These are phyloP conservation scores for Mechanitis mazaeus DNA, from an alignment of 2,888 invertebrate species.

Conservation along the genomic window DNA sequence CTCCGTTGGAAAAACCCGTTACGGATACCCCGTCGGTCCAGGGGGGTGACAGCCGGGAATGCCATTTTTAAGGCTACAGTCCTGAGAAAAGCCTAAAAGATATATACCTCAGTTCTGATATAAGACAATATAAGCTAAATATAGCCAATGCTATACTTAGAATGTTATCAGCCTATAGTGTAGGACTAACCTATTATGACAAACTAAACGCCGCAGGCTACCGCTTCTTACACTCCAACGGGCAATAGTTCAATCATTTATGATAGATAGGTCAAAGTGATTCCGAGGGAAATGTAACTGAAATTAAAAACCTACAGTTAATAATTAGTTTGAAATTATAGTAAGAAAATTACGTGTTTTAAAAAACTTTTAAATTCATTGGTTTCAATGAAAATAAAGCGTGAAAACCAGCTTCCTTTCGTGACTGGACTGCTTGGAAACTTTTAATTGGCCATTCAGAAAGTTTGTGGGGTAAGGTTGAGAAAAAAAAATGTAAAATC, in stretches of 20 bases:
- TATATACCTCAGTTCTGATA: no score
- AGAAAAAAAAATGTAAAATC: not conserved
- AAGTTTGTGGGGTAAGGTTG: not conserved
- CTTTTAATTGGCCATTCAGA: not conserved
- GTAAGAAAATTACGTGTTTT: not conserved
- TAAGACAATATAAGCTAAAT: no score
- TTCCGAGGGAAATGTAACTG: not conserved
- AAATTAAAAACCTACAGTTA: not conserved
- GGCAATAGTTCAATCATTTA: conserved; percentile 30
- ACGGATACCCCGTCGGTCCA: no score
- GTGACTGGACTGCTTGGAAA: conserved; percentile 1
- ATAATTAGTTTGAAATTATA: not conserved
- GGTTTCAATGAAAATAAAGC: not conserved
- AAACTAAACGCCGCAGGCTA: conserved; percentile 20
- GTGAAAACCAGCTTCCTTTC: not conserved
- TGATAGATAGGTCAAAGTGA: not conserved
- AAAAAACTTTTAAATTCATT: not conserved
- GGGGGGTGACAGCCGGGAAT: no score
- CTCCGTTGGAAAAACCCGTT: no score
- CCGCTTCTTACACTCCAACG: conserved; percentile 37
- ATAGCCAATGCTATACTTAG: no score
- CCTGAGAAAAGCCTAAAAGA: no score
- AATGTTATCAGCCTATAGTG: not conserved
- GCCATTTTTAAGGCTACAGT: no score
- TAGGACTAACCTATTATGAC: conserved; percentile 21